Conservation (phyloP, 2,797 vertebrate genomes). For the Sciurus carolinensis region DNA sequence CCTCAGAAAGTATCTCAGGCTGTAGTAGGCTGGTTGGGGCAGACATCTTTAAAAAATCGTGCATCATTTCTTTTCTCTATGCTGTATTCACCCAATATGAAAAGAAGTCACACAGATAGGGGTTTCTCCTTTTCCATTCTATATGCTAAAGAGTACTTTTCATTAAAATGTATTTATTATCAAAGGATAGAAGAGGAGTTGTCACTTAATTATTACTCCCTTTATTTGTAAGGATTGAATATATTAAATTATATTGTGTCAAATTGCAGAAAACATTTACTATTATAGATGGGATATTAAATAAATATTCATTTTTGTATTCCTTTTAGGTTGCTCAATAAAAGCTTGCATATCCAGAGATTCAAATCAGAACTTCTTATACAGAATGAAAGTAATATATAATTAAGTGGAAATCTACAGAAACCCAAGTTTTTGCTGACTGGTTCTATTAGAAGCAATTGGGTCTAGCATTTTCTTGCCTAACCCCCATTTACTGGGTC, state of each 20-base stretch:
- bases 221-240: not conserved
- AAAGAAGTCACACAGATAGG: not conserved
- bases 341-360: constrained; percentile 37
- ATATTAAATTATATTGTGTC: constrained; percentile 67
- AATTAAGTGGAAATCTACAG: constrained; percentile 50
- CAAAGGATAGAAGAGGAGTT: not conserved
- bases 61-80: not conserved
- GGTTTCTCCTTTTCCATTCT: not conserved
- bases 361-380: not conserved
- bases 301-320: constrained; percentile 46
- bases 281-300: not conserved
- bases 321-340: constrained; percentile 38
- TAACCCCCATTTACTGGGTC: not conserved
- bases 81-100: not conserved
- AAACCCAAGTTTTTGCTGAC: not conserved
- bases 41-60: not conserved
- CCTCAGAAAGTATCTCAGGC: not conserved
- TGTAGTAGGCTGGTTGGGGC: not conserved
- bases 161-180: not conserved
- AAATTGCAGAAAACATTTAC: constrained; percentile 34
- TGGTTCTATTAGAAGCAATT: constrained; percentile 53
- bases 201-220: not conserved
- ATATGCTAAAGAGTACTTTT: not conserved
- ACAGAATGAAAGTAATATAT: constrained; percentile 36
- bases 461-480: not conserved